phyloP scores from a whole-genome alignment of 2,113 vertebrate genomes.

The Procavia capensis region DNA sequence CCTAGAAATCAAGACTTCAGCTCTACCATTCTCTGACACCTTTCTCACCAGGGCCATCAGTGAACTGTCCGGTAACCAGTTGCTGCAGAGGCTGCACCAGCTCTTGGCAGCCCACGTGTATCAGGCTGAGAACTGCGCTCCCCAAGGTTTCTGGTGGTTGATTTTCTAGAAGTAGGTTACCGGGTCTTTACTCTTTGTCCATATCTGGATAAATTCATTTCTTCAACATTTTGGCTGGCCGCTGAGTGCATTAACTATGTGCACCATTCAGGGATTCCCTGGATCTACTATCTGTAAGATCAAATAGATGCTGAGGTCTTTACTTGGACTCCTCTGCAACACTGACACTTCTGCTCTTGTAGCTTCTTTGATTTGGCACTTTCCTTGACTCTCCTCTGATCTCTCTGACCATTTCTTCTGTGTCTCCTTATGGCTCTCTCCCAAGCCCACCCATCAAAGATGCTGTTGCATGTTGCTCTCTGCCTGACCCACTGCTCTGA shows the following conservation, averaged over 20 bases:
- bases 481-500: not conserved
- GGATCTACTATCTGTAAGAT: not conserved
- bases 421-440: not conserved
- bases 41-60: too few relatives aligned
- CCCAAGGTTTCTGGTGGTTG: not conserved
- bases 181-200: too few relatives aligned
- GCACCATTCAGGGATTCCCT: not conserved
- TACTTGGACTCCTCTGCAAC: not conserved
- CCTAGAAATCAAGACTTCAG: not conserved
- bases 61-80: not conserved
- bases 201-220: not conserved
- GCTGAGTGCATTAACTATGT: not conserved
- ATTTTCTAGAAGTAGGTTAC: not conserved
- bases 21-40: rapidly evolving
- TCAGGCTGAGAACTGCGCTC: not conserved
- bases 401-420: not conserved
- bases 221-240: not conserved
- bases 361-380: not conserved
- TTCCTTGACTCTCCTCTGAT: not conserved
- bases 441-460: not conserved
- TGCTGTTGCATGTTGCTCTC: not conserved
- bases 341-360: not conserved
- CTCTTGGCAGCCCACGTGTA: too few relatives aligned
- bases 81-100: too few relatives aligned
- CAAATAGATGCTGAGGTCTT: not conserved